Conservation (phyloP, 2,888 invertebrate species). For the Parthenolecanium corni region DNA sequence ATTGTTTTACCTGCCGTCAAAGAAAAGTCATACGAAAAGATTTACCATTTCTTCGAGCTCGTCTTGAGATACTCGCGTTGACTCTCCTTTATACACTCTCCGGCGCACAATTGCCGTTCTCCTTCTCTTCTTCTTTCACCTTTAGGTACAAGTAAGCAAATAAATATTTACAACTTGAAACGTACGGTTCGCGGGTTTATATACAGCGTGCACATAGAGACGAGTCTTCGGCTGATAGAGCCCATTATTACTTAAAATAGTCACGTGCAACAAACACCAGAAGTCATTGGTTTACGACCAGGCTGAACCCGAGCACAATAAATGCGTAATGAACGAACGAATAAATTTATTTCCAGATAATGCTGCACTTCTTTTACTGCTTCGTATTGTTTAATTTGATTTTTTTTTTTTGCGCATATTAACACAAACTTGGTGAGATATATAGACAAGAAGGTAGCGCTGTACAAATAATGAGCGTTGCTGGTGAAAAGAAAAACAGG, state of each 20-base stretch:
- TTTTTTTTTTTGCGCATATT: too few species aligned
- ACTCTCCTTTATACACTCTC: too few species aligned
- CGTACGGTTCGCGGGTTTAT: neutral
- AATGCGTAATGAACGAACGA: slow-evolving; percentile 16
- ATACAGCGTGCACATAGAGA: neutral
- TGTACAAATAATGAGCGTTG: too few species aligned
- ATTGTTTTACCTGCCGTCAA: too few species aligned
- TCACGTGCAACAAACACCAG: slow-evolving; percentile 26
- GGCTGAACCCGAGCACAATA: slow-evolving; percentile 5
- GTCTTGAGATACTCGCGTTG: too few species aligned
- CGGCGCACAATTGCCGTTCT: neutral
- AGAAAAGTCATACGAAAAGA: too few species aligned
- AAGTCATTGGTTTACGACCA: slow-evolving; percentile 22
- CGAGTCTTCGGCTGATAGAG: neutral
- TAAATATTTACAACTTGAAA: slow-evolving; percentile 21
- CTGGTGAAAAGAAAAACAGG: too few species aligned
- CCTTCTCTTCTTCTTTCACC: neutral
- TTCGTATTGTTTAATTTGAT: too few species aligned
- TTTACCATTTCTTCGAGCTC: too few species aligned
- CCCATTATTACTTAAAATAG: slow-evolving; percentile 21
- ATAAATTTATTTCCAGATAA: slow-evolving; percentile 8
- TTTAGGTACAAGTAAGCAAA: neutral
- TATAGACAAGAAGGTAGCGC: too few species aligned
- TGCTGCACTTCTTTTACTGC: neutral
- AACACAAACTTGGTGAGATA: too few species aligned